A percentile compares a stretch with the other conserved stretches of the same genome.
These are phyloP conservation scores for Rhimphoctona megacephalus DNA, from an alignment of 2,888 invertebrate species.

Conservation along the genomic window DNA sequence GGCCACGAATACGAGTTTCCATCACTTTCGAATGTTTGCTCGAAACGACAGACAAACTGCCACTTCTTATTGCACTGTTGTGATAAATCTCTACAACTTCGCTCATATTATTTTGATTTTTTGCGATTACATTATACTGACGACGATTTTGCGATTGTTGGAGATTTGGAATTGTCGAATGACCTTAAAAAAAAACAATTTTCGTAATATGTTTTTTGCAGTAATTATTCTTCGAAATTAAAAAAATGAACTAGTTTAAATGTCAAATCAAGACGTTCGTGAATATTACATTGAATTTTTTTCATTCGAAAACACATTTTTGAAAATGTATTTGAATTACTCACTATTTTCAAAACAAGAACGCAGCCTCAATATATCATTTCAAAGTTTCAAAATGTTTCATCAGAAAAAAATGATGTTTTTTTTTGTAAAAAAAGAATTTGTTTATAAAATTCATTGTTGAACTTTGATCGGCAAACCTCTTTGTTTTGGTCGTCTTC, in stretches of 20 bases:
- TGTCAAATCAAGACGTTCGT: not conserved
- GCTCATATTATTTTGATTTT: slow-evolving; percentile 68
- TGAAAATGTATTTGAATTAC: not conserved
- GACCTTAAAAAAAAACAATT: slow-evolving; percentile 44
- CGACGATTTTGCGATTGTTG: slow-evolving; percentile 51
- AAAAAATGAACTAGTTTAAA: not conserved
- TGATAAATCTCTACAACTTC: slow-evolving; percentile 81
- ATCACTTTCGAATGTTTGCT: slow-evolving; percentile 73
- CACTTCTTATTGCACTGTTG: slow-evolving; percentile 76
- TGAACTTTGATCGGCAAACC: slow-evolving; percentile 17
- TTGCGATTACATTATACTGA: slow-evolving; percentile 47
- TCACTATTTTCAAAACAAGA: not conserved
- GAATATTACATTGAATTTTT: not conserved
- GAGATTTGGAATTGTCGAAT: slow-evolving; percentile 38
- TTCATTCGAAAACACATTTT: not conserved
- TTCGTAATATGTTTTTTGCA: not conserved
- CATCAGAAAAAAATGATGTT: too few relatives aligned
- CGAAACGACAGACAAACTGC: slow-evolving; percentile 74
- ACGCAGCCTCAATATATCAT: not conserved
- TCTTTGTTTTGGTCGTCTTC: slow-evolving; percentile 50
- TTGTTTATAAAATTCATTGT: not conserved
- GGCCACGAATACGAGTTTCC: slow-evolving; percentile 49
- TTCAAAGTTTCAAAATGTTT: not conserved
- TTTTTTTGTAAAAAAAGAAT: not conserved
- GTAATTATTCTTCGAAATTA: not conserved